Evolutionary conservation across 2,888 invertebrate species (phyloP).

Genomic region (Dromius quadrimaculatus): DNA sequence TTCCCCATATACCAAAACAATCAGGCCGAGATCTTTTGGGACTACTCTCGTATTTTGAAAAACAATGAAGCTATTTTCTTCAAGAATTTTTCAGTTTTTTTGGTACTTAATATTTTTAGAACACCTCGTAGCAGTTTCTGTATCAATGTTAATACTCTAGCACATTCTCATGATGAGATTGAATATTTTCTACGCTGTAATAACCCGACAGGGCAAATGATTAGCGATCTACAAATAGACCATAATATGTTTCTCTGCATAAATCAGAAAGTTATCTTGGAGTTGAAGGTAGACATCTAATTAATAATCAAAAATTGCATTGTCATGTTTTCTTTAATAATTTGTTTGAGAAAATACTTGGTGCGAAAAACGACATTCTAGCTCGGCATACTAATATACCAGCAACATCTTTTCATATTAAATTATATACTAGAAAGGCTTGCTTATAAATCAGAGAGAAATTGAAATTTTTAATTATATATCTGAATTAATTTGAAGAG

Average conservation of each 20-base stretch:
- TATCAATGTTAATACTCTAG: too few species aligned
- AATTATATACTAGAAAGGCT: not conserved
- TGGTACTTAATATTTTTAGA: too few species aligned
- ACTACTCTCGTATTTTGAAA: too few species aligned
- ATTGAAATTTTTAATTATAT: not conserved
- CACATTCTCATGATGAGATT: too few species aligned
- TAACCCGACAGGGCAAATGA: not conserved
- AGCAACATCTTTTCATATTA: not conserved
- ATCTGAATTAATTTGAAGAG: not conserved
- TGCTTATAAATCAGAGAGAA: slow-evolving; percentile 12
- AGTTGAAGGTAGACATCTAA: slow-evolving; percentile 1
- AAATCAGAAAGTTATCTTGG: not conserved
- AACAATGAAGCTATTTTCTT: too few species aligned
- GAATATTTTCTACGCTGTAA: too few species aligned
- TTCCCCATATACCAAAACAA: too few species aligned
- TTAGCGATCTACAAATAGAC: not conserved
- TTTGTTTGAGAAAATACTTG: not conserved
- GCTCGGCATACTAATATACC: not conserved
- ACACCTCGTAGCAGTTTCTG: too few species aligned
- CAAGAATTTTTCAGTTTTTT: too few species aligned
- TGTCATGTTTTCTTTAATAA: slow-evolving; percentile 16
- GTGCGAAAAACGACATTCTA: slow-evolving; percentile 1
- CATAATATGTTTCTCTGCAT: slow-evolving; percentile 7
- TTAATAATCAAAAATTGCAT: not conserved
- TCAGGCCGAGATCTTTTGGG: too few species aligned